Evolutionary conservation across 23 tunicate species (phyloP).

Genomic region (Trididemnum miniatum): DNA sequence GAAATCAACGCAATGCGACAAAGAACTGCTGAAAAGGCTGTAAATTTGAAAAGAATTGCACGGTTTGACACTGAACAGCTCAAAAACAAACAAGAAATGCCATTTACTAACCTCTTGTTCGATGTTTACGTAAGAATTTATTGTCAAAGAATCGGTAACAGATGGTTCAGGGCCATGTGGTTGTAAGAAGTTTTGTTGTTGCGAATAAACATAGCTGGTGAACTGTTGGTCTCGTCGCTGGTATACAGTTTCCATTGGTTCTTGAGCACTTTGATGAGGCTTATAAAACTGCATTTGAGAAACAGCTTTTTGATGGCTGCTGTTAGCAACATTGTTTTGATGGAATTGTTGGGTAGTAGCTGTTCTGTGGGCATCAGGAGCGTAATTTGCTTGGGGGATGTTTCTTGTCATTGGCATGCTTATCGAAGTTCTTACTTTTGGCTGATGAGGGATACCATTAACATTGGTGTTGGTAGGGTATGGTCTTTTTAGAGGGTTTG

Average conservation of each 20-base stretch:
- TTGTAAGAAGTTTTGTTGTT: not conserved
- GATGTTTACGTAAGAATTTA: not conserved
- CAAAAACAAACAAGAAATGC: not conserved
- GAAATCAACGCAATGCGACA: too few relatives aligned
- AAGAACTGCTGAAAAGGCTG: too few relatives aligned
- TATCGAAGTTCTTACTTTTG: not conserved
- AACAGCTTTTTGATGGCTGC: not conserved
- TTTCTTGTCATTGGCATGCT: not conserved
- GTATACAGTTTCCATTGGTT: not conserved
- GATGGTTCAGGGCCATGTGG: not conserved
- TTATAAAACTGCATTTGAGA: not conserved
- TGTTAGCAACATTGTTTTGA: not conserved
- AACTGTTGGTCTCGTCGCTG: not conserved
- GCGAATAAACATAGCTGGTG: not conserved
- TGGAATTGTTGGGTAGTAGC: not conserved
- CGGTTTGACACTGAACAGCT: too few relatives aligned
- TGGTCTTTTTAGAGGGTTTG: constrained; percentile 7
- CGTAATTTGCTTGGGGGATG: not conserved
- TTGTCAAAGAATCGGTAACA: constrained; percentile 3
- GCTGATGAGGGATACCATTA: not conserved
- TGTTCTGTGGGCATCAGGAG: not conserved
- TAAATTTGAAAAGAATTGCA: too few relatives aligned
- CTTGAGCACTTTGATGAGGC: not conserved
- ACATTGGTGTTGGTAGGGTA: not conserved
- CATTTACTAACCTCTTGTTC: not conserved